These are phyloP conservation scores for Platerodrilus igneus DNA, from an alignment of 2,888 invertebrate genomes.

Conservation along the genomic window DNA sequence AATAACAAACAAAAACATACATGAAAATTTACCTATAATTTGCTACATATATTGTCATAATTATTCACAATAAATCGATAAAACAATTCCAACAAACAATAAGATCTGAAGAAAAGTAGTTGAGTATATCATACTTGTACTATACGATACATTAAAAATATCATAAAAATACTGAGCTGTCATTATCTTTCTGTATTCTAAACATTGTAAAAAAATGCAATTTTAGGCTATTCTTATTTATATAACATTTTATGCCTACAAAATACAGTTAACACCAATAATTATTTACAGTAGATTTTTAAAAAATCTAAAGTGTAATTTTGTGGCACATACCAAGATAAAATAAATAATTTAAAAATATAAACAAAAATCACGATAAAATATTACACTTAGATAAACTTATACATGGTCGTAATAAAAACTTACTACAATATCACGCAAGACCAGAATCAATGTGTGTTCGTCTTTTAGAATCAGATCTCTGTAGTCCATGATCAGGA, in stretches of 20 bases:
- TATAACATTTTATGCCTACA: constrained; percentile 18
- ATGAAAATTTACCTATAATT: no score
- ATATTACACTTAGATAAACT: constrained; percentile 17
- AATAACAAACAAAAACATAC: no score
- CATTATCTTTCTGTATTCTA: no score
- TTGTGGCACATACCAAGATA: constrained; percentile 22
- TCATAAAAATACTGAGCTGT: no score
- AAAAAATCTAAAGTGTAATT: constrained; percentile 13
- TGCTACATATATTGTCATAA: no score
- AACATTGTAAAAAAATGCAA: no score
- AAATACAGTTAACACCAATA: constrained; percentile 18
- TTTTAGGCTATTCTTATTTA: no score
- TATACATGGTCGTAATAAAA: constrained; percentile 22
- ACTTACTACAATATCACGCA: constrained; percentile 43
- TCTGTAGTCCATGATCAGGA: constrained; percentile 64
- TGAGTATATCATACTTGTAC: no score
- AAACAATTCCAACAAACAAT: no score
- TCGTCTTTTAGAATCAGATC: constrained; percentile 51
- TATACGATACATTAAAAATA: no score
- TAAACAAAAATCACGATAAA: constrained; percentile 16
- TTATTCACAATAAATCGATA: no score
- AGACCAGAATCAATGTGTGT: constrained; percentile 49
- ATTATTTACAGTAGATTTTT: constrained; percentile 16
- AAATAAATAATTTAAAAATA: constrained; percentile 20
- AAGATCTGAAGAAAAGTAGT: no score